Evolutionary conservation across 2,113 vertebrate species (phyloP).

Genomic region (Taxidea taxus): DNA sequence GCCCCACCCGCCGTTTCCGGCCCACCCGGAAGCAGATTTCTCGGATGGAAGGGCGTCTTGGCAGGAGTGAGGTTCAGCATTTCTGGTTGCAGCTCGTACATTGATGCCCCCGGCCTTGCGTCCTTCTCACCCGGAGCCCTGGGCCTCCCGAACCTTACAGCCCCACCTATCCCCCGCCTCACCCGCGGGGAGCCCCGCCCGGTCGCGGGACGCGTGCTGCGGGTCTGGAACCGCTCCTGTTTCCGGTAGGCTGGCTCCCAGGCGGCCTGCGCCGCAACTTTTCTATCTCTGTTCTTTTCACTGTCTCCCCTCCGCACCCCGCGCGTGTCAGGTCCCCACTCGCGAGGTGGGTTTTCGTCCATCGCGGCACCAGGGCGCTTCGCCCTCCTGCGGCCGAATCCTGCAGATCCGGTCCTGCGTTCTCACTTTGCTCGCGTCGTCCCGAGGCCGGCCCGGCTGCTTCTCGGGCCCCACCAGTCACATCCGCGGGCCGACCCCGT

Average conservation of each 20-base stretch:
- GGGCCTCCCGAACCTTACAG: background rate
- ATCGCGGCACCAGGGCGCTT: background rate
- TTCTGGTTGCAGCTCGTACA: background rate
- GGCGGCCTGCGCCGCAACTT: background rate
- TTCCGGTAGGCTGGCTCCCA: background rate
- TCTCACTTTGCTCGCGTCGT: too few species aligned
- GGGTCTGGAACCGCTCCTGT: background rate
- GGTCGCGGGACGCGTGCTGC: background rate
- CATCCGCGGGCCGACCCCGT: too few species aligned
- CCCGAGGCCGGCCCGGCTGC: background rate
- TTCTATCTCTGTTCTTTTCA: background rate
- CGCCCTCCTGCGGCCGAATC: background rate
- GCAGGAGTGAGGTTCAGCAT: rapidly evolving
- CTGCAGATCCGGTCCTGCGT: background rate
- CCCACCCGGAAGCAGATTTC: background rate
- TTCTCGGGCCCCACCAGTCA: background rate
- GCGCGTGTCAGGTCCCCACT: background rate
- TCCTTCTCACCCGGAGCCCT: background rate
- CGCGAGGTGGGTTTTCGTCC: background rate
- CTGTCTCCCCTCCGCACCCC: background rate
- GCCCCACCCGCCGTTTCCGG: background rate
- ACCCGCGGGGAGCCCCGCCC: background rate
- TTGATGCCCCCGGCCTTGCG: background rate
- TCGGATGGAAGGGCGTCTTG: rapidly evolving
- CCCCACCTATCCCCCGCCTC: background rate